These are phyloP conservation scores for Heteronetta atricapilla DNA, from an alignment of 2,113 vertebrate genomes.

Conservation along the genomic window DNA sequence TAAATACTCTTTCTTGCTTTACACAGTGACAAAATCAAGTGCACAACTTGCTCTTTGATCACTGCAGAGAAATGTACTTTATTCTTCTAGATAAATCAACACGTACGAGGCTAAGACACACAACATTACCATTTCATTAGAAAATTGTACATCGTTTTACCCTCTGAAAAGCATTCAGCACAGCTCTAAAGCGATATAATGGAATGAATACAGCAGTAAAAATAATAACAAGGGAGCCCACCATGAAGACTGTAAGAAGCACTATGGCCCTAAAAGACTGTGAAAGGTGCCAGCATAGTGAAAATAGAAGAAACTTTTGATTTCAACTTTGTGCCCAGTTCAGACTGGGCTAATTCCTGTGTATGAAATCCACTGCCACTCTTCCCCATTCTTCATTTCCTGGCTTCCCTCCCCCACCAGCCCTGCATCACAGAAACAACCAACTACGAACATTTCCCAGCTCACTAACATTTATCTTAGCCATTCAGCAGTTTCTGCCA, in stretches of 20 bases:
- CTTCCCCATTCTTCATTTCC: not conserved
- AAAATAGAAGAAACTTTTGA: not conserved
- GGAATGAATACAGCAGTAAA: not conserved
- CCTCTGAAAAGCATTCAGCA: not conserved
- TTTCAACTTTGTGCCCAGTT: not conserved
- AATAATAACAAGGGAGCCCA: not conserved
- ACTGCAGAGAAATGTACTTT: not conserved
- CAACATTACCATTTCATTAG: not conserved
- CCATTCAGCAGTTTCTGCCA: slow-evolving; percentile 61
- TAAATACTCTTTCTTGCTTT: not conserved
- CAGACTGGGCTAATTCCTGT: rapidly evolving
- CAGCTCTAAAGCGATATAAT: not conserved
- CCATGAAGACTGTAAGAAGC: not conserved
- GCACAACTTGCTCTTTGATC: not conserved
- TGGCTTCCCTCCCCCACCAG: not conserved
- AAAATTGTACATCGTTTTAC: not conserved
- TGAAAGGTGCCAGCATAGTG: not conserved
- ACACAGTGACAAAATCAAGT: not conserved
- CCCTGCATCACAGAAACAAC: slow-evolving; percentile 36
- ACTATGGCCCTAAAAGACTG: not conserved
- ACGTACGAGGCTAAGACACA: not conserved
- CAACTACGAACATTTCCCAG: slow-evolving; percentile 15
- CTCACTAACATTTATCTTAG: slow-evolving; percentile 12
- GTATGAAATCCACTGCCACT: not conserved
- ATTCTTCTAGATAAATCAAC: not conserved